Evolutionary conservation across 1,140 invertebrate genomes (phyloP), one percentile per base, ranked within the genome.

Genomic region (Eurosta solidaginis): DNA sequence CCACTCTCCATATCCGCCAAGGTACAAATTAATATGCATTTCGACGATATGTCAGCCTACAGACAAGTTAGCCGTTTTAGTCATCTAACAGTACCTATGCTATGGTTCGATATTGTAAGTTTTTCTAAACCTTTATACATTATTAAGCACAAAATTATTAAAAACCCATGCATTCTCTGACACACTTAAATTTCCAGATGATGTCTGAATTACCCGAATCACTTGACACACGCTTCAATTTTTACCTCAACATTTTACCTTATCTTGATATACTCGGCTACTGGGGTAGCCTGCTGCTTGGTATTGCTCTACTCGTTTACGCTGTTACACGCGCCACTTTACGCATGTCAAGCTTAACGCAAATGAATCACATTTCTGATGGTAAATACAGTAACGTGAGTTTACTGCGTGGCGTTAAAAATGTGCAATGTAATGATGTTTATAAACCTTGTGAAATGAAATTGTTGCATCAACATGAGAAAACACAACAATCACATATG

Each of bases 41-140:
- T 95, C 0, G 91, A 91, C 44, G 91, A 94, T 83, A 88, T 95
- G 3, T 89, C 88, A 2, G 82, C 83, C 9, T 93, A 94, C 78
- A 89, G 89, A 0, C 89, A 92, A 76, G 89, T 90, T 0, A 90
- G 90, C 5, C 88, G 84, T 80, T 95, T 95, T 80, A 89, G 91
- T 20, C 88, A 95, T 81, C 88, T 94, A 79, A 91, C 93, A 0
- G 82, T 95, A 1, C 94, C 94, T 0, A 85, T 96, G 80, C 88
- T 96, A 1, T 95, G 94, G 94, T 94, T 94, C 80, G 94, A 95
- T 90, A 94, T 95, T 82, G 94, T 96, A 91, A 93, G 93, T 92
- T 80, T 42, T 45, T 33, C 63, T n/a, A 44, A 9, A 47, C 14
- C 45, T 17, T 17, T n/a, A 47, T 17, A 17, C n/a, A 17, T 10